Base-by-base conservation (phyloP, 2,113 vertebrate species). In the Hepsetus odoe region DNA sequence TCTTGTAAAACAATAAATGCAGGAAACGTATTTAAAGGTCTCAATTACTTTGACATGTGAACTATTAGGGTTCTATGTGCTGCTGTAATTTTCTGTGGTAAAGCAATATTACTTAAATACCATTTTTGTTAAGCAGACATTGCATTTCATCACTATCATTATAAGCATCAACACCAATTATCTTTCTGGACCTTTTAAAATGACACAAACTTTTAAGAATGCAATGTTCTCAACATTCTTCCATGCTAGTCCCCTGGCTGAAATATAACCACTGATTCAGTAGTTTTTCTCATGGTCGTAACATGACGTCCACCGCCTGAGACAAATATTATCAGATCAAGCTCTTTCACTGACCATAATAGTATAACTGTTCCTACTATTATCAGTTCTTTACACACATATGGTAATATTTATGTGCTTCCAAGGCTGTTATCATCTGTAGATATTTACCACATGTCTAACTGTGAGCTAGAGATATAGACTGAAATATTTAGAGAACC, bases 361-460 rank as follows among this genome's bases (percentile, higher is more conserved):
- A 46, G 44, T 46, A 16, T n/a, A 18, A 18, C 0, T 59, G 35
- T 72, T 42, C 12, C 3, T 49, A 5, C 0, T 59, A 22, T 73
- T 46, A 38, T 75, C 80, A 59, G 66, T 85, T 35, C 73, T 84
- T 74, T 73, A 86, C 72, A 83, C 87, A 88, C 89, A 90, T 91
- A 85, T 91, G 90, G 91, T 82, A 90, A 84, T 77, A 56, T 84
- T 79, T 79, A 46, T 49, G 66, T 56, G 44, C 53, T 75, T 88
- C 85, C 82, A 30, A 83, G 81, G 86, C 82, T 77, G 84, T 87
- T n/a, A n/a, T n/a, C n/a, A 87, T 83, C 61, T 80, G 79, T 84
- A 82, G 40, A 72, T 72, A 87, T 85, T 86, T 85, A 72, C 49
- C 44, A 24, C 12, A 33, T 51, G 42, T 33, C 38, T 51, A 56